Base-by-base conservation (phyloP, 2,888 invertebrate genomes). In the Amblyjoppa proteus region DNA sequence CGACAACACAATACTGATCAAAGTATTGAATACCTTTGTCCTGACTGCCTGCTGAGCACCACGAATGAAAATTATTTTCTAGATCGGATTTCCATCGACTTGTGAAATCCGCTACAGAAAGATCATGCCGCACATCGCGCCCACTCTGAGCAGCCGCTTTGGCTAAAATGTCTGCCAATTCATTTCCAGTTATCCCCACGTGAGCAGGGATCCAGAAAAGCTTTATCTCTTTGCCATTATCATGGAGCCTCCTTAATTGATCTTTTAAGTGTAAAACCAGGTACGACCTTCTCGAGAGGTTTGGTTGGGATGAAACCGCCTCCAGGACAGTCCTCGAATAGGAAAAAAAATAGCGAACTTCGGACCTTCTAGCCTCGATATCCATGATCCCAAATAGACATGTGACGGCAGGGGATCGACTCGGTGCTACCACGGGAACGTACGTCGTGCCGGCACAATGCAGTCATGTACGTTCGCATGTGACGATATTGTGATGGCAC, bases 191-290 rank as follows among this genome's bases (percentile, higher is more conserved):
- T 2, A 89, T 84, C 9, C 86, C 86, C 6, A 45, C 41, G 38
- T 89, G 89, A 6, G 86, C 64, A 0, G 87, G 87, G n/a, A 88
- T 74, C 88, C 89, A 88, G 3, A 83, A 73, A 7, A 88, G 56
- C 34, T 74, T 64, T 13, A 87, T 61, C 0, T 25, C 28, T 20
- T 79, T 79, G 3, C 58, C n/a, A 0, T 16, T 3, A 31, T 53
- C 34, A 5, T 66, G 9, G 3, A 83, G 41, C 2, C 49, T 20
- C 45, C 25, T 74, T 0, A 78, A 20, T 9, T 64, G 64, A 41
- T 81, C 20, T 20, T 58, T 75, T 13, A 70, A 6, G 28, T 76
- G 7, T 2, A 3, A 2, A 4, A 70, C 49, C 0, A 66, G 28
- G n/a, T 81, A 76, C 2, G 76, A 31, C 13, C 64, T 80, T 74